Evolutionary conservation across 1,140 invertebrate species (phyloP), one percentile per base, ranked within the genome.

Genomic region (Trichonephila clavipes): DNA sequence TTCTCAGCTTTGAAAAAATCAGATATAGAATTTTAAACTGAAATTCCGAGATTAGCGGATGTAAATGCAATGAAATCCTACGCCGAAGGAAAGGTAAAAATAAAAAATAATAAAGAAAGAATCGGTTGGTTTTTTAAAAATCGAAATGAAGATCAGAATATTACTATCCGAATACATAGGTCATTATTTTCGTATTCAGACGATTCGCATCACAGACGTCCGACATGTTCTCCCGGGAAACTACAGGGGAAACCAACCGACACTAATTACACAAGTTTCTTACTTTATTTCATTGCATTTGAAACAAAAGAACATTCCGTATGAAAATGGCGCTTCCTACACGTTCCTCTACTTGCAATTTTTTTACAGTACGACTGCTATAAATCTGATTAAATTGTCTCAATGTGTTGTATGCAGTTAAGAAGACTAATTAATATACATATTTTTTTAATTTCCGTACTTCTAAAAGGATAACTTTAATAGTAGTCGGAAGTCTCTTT

Each of bases 301-400:
- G 82, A 34, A 61, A 81, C 66, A 61, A 81, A 59, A 81, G 34
- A 77, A 81, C 18, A 61, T 34, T 51, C 40, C 69, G 24, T 34
- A 81, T 90, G 12, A 85, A 85, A 85, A 85, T 85, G 82, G 82
- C 82, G 82, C 82, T 24, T 59, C 44, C 51, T 28, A 85, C 18
- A 24, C 21, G 12, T 28, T n/a, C 66, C 3, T 0, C n/a, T 69
- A 24, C 66, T 12, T 14, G n/a, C 10, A 10, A 69, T n/a, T 66
- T 69, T 69, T n/a, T 69, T 24, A 3, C 10, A 51, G 10, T 51
- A 51, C 0, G 4, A 12, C 51, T 10, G 51, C 51, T 51, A 12
- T 51, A 51, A 51, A 51, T 51, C 51, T 51, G 51, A 51, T 12
- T 12, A 51, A 51, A 51, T 51, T 51, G 7, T 12, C 10, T 7